phyloP scores from a whole-genome alignment of 2,888 invertebrate species.

The Diloba caeruleocephala region DNA sequence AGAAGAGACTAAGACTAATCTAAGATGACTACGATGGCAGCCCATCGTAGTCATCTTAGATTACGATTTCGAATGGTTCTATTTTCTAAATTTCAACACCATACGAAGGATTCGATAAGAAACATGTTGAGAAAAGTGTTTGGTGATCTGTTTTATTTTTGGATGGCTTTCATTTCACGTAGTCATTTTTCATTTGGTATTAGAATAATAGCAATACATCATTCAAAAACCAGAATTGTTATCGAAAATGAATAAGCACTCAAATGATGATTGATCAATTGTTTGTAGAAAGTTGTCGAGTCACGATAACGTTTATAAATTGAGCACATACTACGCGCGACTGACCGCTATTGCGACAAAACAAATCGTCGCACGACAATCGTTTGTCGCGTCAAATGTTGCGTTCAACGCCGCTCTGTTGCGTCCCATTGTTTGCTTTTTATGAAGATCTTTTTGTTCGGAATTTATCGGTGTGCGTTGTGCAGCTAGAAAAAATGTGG shows the following conservation, averaged over 20 bases:
- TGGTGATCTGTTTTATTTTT: not conserved
- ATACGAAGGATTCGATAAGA: too few relatives aligned
- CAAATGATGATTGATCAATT: conserved; percentile 36
- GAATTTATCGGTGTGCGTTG: conserved; percentile 42
- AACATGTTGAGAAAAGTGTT: not conserved
- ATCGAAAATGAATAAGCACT: conserved; percentile 17
- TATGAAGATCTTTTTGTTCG: conserved; percentile 50
- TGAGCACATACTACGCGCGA: conserved; percentile 43
- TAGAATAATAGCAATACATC: conserved; percentile 2
- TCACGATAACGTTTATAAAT: conserved; percentile 41
- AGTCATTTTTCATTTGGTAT: not conserved
- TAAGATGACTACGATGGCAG: too few relatives aligned
- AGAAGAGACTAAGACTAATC: too few relatives aligned
- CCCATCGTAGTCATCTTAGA: too few relatives aligned
- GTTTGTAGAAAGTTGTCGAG: conserved; percentile 18
- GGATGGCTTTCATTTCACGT: not conserved
- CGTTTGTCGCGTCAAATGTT: conserved; percentile 52
- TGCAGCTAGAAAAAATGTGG: conserved; percentile 23
- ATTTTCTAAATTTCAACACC: too few relatives aligned
- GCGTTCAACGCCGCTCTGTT: conserved; percentile 48
- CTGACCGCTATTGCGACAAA: conserved; percentile 45
- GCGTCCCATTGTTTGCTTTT: conserved; percentile 46
- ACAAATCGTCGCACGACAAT: conserved; percentile 46
- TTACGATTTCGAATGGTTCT: too few relatives aligned
- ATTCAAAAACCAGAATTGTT: conserved; percentile 7